Evolutionary conservation across 2,113 vertebrate species (phyloP).

Genomic region (Camelus bactrianus): DNA sequence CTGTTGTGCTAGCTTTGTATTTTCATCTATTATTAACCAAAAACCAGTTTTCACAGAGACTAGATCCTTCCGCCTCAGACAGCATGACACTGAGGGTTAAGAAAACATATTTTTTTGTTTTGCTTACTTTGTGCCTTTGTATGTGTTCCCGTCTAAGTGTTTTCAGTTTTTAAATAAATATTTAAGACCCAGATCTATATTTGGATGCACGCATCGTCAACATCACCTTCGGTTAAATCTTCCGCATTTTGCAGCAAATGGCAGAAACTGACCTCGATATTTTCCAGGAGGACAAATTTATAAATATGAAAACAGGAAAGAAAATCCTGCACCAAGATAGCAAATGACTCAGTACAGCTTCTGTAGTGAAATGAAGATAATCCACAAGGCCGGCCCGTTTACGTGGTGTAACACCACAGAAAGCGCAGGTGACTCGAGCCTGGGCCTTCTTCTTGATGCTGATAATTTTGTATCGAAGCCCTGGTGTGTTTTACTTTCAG

Average conservation of each 20-base stretch:
- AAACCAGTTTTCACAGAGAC: background rate
- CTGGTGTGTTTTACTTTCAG: background rate
- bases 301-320: slow-evolving; percentile 66
- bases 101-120: background rate
- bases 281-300: slow-evolving; percentile 68
- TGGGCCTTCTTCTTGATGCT: background rate
- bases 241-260: slow-evolving; percentile 71
- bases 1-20: background rate
- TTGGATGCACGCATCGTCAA: slow-evolving; percentile 48
- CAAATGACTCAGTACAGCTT: slow-evolving; percentile 39
- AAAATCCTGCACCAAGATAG: slow-evolving; percentile 15
- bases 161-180: slow-evolving; percentile 65
- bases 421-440: background rate
- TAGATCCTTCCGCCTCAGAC: background rate
- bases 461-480: background rate
- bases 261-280: slow-evolving; percentile 75
- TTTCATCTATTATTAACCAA: background rate
- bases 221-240: slow-evolving; percentile 62
- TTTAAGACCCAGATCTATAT: slow-evolving; percentile 59
- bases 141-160: slow-evolving; percentile 16
- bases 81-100: background rate
- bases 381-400: background rate
- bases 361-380: slow-evolving; percentile 43
- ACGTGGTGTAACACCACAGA: background rate
- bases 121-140: slow-evolving; percentile 55